Evolutionary conservation across 2,888 invertebrate species (phyloP), one percentile per base, ranked within the genome.

Genomic region (Scelioninae gen. 1): DNA sequence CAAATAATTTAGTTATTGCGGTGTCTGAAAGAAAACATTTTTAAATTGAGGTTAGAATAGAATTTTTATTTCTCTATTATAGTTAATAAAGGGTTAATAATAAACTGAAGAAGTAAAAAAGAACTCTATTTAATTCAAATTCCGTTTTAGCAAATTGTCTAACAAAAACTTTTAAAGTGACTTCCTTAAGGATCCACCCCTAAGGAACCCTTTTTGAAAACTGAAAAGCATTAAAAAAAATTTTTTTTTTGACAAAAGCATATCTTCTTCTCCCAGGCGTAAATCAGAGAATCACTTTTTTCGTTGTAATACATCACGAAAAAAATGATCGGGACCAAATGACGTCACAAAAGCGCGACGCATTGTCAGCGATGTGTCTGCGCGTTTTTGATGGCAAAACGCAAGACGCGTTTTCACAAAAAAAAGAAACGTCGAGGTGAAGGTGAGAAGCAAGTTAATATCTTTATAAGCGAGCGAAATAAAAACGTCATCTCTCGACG

Each of bases 371-470:
- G 23, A 47, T 51, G 31, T 71, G 60, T 69, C 58, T 40, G 11
- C 53, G 60, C 51, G 43, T 62, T 62, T 51, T 34, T 56, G 47
- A 62, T 9, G 34, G 5, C 34, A 15, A 31, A 13, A n/a, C 16
- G 60, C 40, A 60, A 32, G 60, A 65, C 11, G 53, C 51, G 23
- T 63, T 62, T 72, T 51, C 15, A 60, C 23, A 71, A 69, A 53
- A 69, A n/a, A 69, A 38, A 47, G 31, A 45, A 58, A 31, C 51
- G 51, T 65, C 51, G 23, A 32, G 32, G 29, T 15, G 45, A 68
- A 47, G 69, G 47, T 69, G 69, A 69, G 58, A 83, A 58, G 71
- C 68, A 74, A 84, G 82, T 84, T 84, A 84, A 84, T 84, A 84
- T 84, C 82, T 82, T 84, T 45, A 79, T 84, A 80, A 76, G 56